Percentiles rank a stretch among this genome's conserved stretches.
Conservation (phyloP, 1,140 invertebrate species). For the Amyelois transitella region DNA sequence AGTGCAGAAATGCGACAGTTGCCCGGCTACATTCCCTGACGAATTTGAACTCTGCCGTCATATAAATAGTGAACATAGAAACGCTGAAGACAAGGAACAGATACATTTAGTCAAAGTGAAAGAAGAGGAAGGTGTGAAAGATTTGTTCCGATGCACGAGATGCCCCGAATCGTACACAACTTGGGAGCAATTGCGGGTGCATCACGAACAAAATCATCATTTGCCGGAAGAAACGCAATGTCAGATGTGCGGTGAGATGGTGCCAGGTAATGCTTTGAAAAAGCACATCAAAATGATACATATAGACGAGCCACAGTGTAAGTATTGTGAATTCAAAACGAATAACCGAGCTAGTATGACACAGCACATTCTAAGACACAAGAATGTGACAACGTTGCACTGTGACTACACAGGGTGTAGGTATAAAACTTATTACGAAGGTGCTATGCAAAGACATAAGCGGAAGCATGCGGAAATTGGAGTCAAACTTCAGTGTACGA, state of each 20-base stretch:
- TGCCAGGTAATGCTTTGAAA: constrained; percentile 40
- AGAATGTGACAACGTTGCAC: constrained; percentile 50
- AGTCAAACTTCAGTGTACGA: constrained; percentile 52
- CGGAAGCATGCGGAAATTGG: constrained; percentile 47
- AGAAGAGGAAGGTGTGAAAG: constrained; percentile 44
- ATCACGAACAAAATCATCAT: constrained; percentile 52
- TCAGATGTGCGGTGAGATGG: constrained; percentile 58
- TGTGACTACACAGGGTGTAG: constrained; percentile 48
- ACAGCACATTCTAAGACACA: constrained; percentile 55
- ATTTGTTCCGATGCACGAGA: constrained; percentile 52
- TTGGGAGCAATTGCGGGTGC: constrained; percentile 47
- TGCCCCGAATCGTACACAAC: constrained; percentile 40
- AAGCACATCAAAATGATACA: constrained; percentile 53
- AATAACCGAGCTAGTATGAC: constrained; percentile 46
- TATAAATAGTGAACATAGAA: constrained; percentile 37
- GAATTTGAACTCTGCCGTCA: constrained; percentile 58
- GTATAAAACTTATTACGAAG: constrained; percentile 59
- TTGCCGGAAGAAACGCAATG: constrained; percentile 45
- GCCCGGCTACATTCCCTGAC: constrained; percentile 40
- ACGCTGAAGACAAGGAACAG: constrained; percentile 7
- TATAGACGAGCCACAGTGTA: constrained; percentile 33
- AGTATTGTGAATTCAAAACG: constrained; percentile 54
- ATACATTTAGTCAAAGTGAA: constrained; percentile 35
- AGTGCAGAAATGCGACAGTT: constrained; percentile 49
- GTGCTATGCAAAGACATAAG: constrained; percentile 58